Evolutionary conservation across 2,888 invertebrate species (phyloP).

Genomic region (Stomorhina lunata): DNA sequence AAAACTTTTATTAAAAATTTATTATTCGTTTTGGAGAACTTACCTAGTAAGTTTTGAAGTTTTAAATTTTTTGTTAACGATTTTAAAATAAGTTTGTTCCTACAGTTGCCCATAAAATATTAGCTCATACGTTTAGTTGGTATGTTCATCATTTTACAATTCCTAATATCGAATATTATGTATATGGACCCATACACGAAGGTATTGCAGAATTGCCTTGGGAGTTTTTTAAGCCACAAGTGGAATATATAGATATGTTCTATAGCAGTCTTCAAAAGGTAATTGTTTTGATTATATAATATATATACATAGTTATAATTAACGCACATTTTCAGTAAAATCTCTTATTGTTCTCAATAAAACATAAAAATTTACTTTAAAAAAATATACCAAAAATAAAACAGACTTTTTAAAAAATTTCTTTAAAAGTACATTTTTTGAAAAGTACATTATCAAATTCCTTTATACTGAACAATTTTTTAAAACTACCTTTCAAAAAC

Average conservation of each 20-base stretch:
- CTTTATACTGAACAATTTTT: no score
- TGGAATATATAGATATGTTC: constrained; percentile 83
- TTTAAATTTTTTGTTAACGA: not conserved
- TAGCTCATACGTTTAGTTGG: constrained; percentile 85
- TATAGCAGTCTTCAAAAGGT: constrained; percentile 83
- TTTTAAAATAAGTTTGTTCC: constrained; percentile 6
- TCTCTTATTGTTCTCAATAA: not conserved
- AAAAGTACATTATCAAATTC: no score
- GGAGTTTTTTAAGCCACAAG: constrained; percentile 85
- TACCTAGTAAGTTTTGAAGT: constrained; percentile 80
- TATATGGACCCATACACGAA: constrained; percentile 84
- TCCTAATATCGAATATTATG: constrained; percentile 82
- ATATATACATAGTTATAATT: not conserved
- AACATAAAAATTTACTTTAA: not conserved
- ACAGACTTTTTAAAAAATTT: no score
- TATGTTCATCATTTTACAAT: constrained; percentile 86
- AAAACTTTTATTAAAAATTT: constrained; percentile 84
- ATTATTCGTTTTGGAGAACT: constrained; percentile 84
- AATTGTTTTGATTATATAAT: constrained; percentile 60
- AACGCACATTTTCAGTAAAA: not conserved
- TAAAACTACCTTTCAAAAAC: no score
- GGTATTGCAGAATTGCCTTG: constrained; percentile 85
- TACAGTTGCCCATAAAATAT: constrained; percentile 77
- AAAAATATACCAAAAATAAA: no score
- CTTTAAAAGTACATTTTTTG: no score